Conservation (phyloP, 2,888 invertebrate species). For the Helobdella robusta region DNA sequence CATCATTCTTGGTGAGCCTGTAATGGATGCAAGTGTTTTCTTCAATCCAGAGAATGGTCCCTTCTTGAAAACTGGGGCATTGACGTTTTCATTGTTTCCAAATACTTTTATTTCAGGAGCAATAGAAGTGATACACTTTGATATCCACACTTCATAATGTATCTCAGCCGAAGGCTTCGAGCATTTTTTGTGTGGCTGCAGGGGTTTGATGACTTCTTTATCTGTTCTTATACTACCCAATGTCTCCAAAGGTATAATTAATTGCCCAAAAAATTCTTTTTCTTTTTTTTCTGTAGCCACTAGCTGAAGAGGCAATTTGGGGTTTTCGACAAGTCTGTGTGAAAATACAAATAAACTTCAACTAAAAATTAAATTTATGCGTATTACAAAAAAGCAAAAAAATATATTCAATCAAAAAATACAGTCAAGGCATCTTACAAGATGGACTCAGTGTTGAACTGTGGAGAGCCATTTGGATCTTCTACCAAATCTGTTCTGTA, state of each 20-base stretch:
- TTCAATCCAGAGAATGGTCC: slow-evolving; percentile 7
- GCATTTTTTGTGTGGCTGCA: slow-evolving; percentile 46
- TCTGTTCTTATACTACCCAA: slow-evolving; percentile 5
- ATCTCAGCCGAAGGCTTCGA: slow-evolving; percentile 43
- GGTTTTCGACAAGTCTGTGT: slow-evolving; percentile 39
- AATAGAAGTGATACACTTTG: slow-evolving; percentile 24
- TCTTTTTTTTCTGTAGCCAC: slow-evolving; percentile 45
- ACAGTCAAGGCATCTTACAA: slow-evolving; percentile 38
- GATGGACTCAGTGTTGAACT: slow-evolving; percentile 45
- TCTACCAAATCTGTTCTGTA: slow-evolving; percentile 42
- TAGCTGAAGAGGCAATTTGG: slow-evolving; percentile 40
- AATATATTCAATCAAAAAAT: background rate
- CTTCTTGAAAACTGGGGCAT: slow-evolving; percentile 9
- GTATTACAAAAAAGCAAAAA: background rate
- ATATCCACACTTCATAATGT: slow-evolving; percentile 44
- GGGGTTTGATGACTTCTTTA: slow-evolving; percentile 26
- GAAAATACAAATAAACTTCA: slow-evolving; percentile 32
- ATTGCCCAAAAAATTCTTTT: slow-evolving; percentile 39
- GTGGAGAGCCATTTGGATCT: slow-evolving; percentile 40
- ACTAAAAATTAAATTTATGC: background rate
- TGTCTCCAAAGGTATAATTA: slow-evolving; percentile 37
- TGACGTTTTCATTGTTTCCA: background rate
- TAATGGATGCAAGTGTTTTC: slow-evolving; percentile 20
- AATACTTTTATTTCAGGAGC: background rate
- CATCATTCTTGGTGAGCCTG: slow-evolving; percentile 29